Evolutionary conservation across 2,113 vertebrate species (phyloP).

Genomic region (Arizona elegans): DNA sequence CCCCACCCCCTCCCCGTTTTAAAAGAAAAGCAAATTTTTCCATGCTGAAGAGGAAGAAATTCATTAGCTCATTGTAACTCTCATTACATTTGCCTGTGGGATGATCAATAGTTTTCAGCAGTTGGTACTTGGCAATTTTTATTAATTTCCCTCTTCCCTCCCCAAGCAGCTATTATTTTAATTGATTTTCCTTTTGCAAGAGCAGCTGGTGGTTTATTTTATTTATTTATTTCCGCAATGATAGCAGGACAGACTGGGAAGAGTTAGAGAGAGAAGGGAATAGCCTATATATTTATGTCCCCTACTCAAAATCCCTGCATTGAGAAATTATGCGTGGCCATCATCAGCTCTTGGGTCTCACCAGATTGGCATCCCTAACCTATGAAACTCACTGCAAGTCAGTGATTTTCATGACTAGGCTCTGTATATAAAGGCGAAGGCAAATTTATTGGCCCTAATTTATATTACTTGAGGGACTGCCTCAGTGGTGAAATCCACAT

Average conservation of each 20-base stretch:
- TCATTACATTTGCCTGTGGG: slow-evolving; percentile 25
- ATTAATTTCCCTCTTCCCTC: neutral
- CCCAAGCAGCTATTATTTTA: slow-evolving; percentile 17
- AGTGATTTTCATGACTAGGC: neutral
- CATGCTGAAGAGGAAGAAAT: neutral
- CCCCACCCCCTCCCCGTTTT: neutral
- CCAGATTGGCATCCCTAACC: neutral
- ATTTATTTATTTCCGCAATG: neutral
- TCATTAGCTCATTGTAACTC: slow-evolving; percentile 35
- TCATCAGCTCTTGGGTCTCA: neutral
- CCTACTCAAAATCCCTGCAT: neutral
- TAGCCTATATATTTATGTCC: neutral
- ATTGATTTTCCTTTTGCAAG: neutral
- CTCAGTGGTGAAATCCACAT: neutral
- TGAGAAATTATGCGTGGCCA: neutral
- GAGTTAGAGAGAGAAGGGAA: neutral
- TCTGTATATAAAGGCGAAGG: neutral
- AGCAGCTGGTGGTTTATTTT: neutral
- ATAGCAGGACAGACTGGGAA: rapidly evolving
- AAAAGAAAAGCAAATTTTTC: neutral
- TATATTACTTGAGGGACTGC: neutral
- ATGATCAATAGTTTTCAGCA: slow-evolving; percentile 3
- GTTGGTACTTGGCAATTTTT: slow-evolving; percentile 5
- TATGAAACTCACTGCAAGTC: neutral
- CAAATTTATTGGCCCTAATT: neutral